These are phyloP conservation scores for Tor tambroides DNA, from an alignment of 2,113 vertebrate genomes.

Conservation along the genomic window DNA sequence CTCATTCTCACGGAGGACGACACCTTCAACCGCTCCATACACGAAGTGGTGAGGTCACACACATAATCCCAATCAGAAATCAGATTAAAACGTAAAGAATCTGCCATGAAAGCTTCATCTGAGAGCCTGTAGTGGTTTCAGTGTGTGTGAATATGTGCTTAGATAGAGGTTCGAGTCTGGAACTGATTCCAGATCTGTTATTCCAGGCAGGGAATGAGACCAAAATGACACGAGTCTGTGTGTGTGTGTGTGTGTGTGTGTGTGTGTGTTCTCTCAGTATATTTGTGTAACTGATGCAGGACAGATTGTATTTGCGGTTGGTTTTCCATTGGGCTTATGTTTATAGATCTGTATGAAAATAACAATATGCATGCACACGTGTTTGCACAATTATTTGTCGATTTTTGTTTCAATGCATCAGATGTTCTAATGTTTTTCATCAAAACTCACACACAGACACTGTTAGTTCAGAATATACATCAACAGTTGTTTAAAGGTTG, in stretches of 20 bases:
- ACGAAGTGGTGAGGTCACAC: slow-evolving; percentile 90
- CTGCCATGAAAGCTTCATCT: not conserved
- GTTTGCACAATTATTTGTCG: not conserved
- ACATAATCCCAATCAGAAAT: not conserved
- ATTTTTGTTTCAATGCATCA: not conserved
- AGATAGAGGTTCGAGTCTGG: not conserved
- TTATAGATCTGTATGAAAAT: not conserved
- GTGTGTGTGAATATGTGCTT: not conserved
- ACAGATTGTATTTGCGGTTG: not conserved
- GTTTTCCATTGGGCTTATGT: not conserved
- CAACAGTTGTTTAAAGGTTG: not conserved
- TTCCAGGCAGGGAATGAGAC: not conserved
- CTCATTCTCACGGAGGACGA: slow-evolving; percentile 98
- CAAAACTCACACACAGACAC: not conserved
- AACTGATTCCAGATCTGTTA: not conserved
- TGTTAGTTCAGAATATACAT: not conserved
- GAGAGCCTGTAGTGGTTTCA: not conserved
- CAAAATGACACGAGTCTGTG: not conserved
- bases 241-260: not conserved
- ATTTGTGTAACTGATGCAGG: slow-evolving; percentile 4
- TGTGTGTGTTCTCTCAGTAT: not conserved
- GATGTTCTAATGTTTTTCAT: not conserved
- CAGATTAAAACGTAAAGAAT: not conserved
- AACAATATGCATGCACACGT: not conserved
- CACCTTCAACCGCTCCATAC: slow-evolving; percentile 94